Evolutionary conservation across 1,140 invertebrate genomes (phyloP), one percentile per base, ranked within the genome.

Genomic region (Paralvinella palmiformis): DNA sequence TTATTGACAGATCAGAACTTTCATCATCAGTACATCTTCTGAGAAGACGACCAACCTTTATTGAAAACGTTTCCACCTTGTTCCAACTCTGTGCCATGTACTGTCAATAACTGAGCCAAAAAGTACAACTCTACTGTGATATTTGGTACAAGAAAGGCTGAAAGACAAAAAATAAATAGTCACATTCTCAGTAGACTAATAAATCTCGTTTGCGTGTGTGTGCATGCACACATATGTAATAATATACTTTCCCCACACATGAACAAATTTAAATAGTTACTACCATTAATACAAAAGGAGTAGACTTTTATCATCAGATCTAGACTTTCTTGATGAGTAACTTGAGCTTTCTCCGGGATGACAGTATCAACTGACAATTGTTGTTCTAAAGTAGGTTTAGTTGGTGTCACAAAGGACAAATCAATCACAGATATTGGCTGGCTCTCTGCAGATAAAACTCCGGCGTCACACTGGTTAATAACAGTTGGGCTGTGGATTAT

Each of bases 111-210:
- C 27, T 83, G 79, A 48, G 85, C 76, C 5, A 86, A 69, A 73
- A 86, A 86, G 74, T 85, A 84, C 32, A 87, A 72, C 75, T 86
- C 85, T 60, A 82, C 81, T 67, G 83, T 81, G 17, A 85, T 72
- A 76, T 85, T 86, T 17, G 83, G 71, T 31, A 85, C 79, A 35
- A 85, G 75, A 72, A 84, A 82, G 52, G 75, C 75, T 77, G 64
- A 48, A 67, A 60, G 63, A 55, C 78, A 72, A 64, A 71, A 53
- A n/a, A n/a, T n/a, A n/a, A n/a, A n/a, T n/a, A n/a, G 24, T 44
- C 24, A 50, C 27, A 24, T 60, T 15, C 50, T 13, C 7, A 53
- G 50, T 35, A 57, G 13, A 1, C 22, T 27, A 66, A 53, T 58
- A 62, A 59, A 33, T 31, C 31, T 45, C n/a, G 22, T 48, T 2